Conservation (phyloP, 2,797 vertebrate species). For the Smutsia temminckii region DNA sequence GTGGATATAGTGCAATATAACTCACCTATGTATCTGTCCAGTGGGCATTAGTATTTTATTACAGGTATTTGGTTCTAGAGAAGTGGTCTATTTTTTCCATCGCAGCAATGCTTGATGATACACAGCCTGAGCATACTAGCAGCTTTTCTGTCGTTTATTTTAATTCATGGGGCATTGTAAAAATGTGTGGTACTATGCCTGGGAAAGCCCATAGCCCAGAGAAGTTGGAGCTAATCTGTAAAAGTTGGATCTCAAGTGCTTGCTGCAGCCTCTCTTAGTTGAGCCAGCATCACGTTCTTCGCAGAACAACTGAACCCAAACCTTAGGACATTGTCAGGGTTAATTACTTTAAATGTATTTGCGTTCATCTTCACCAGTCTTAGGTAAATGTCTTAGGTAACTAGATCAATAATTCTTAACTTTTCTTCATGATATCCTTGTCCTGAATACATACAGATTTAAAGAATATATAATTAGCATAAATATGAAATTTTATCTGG, state of each 20-base stretch:
- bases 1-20: background rate
- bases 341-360: conserved; percentile 43
- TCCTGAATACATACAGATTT: conserved; percentile 7
- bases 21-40: background rate
- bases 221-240: background rate
- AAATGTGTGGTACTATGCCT: background rate
- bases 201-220: background rate
- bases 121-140: background rate
- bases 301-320: background rate
- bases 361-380: background rate
- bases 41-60: background rate
- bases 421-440: conserved; percentile 45
- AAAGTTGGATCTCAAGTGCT: background rate
- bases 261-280: background rate
- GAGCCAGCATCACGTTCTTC: background rate
- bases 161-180: conserved; percentile 2
- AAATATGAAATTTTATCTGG: conserved; percentile 43
- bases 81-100: conserved; percentile 26
- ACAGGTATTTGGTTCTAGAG: conserved; percentile 3
- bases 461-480: conserved; percentile 17
- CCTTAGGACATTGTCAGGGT: background rate
- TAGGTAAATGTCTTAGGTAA: conserved; percentile 41
- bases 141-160: conserved; percentile 3
- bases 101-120: background rate
- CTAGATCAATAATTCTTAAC: conserved; percentile 23